Evolutionary conservation across 2,888 invertebrate species (phyloP).

Genomic region (Argyra leucocephala): DNA sequence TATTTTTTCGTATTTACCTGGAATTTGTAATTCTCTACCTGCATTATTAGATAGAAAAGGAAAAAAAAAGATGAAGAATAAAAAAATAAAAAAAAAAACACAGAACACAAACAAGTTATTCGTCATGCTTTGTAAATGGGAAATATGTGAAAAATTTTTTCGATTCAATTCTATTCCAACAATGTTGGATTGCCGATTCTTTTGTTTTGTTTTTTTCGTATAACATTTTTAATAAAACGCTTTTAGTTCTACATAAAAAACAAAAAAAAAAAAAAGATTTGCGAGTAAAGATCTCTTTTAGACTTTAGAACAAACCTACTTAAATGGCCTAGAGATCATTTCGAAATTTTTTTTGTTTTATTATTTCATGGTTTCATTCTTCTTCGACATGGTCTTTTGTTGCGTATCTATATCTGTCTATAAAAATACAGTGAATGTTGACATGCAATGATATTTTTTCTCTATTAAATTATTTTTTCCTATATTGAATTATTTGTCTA

Average conservation of each 20-base stretch:
- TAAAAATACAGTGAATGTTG: too few relatives aligned
- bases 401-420: background rate
- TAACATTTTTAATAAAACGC: background rate
- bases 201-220: background rate
- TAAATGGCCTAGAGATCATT: background rate
- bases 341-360: background rate
- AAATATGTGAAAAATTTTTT: slow-evolving; percentile 8
- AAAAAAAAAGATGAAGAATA: too few relatives aligned
- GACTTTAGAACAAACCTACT: slow-evolving; percentile 3
- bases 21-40: too few relatives aligned
- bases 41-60: too few relatives aligned
- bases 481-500: background rate
- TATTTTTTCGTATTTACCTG: too few relatives aligned
- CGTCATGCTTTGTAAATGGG: slow-evolving; percentile 9
- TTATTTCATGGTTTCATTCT: background rate
- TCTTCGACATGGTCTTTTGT: background rate
- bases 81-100: too few relatives aligned
- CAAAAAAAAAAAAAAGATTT: background rate
- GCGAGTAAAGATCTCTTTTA: background rate
- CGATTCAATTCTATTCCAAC: background rate
- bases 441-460: background rate
- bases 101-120: background rate
- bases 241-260: background rate
- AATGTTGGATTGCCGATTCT: background rate
- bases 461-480: background rate